Base-by-base conservation (phyloP, 2,797 vertebrate genomes). In the Pempheris klunzingeri region DNA sequence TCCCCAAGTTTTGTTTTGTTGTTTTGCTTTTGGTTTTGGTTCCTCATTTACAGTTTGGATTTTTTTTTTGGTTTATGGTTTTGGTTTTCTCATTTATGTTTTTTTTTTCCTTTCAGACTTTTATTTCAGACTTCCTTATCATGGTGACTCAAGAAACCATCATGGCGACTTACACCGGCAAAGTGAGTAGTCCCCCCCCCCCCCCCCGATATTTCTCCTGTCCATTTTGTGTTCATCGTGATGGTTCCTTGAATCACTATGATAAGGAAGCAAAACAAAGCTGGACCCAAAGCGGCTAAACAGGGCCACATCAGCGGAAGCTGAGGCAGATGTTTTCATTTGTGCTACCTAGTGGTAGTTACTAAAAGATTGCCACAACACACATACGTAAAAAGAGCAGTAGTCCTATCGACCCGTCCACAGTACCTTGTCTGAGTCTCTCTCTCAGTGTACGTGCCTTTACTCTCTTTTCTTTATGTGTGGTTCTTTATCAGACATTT, bases 81-180 rank as follows among this genome's bases (percentile, higher is more conserved):
- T 87, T 84, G 74, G 78, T 89, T 87, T 92, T 88, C 79, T 85
- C 79, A 83, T 85, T 91, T 88, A 83, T 87, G 67, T 81, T 84
- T 85, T 82, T 82, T 80, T 80, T 79, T 80, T 85, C 78, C 84
- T 87, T 86, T 87, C 87, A 87, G 89, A 89, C 77, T 71, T 90
- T 88, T 85, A 86, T 89, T 88, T 88, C 80, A 89, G 89, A 85
- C 81, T 87, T 88, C 85, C 79, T 92, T 89, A 87, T 87, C 82
- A 85, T 87, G 91, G 88, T 90, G 83, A 89, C 86, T 88, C 89
- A 87, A 87, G 89, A 87, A 92, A 91, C 67, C 87, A 90, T 88
- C 87, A 88, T 88, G 88, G 76, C 76, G 71, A 85, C 87, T 90
- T 85, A 78, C 84, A 90, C 64, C 82, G 14, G 49, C 88, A 87